A percentile compares a stretch with the other conserved stretches of the same genome.
Conservation (phyloP, 2,888 invertebrate species). For the Phragmatobia fuliginosa region DNA sequence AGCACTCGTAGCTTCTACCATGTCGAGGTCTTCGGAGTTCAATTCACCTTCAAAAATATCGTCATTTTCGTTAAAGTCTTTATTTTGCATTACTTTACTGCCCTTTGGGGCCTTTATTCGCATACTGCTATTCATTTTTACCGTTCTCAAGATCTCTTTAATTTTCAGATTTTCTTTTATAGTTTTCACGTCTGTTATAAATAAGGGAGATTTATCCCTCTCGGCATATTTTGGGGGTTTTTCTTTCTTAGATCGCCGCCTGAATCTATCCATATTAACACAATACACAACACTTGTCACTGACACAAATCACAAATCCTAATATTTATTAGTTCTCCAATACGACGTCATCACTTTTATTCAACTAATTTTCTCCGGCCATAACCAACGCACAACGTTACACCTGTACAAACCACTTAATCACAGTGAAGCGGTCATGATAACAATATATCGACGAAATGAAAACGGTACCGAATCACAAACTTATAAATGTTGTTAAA, state of each 20-base stretch:
- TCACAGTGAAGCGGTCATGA: conserved; percentile 68
- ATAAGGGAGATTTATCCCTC: conserved; percentile 64
- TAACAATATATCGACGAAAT: conserved; percentile 67
- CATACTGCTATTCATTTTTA: conserved; percentile 81
- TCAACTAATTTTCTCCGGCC: conserved; percentile 60
- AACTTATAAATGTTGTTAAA: conserved; percentile 42
- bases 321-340: conserved; percentile 40
- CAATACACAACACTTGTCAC: conserved; percentile 29
- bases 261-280: conserved; percentile 70
- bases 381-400: conserved; percentile 59
- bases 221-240: conserved; percentile 63
- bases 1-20: conserved; percentile 59
- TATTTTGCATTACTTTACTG: conserved; percentile 74
- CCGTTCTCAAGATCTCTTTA: conserved; percentile 77
- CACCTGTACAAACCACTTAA: conserved; percentile 78
- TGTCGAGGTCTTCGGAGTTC: conserved; percentile 34
- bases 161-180: conserved; percentile 80
- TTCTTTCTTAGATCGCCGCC: conserved; percentile 73
- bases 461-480: conserved; percentile 51
- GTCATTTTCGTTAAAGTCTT: conserved; percentile 71
- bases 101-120: conserved; percentile 74
- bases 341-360: conserved; percentile 46
- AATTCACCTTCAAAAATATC: conserved; percentile 60
- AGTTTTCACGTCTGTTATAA: conserved; percentile 71
- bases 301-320: conserved; percentile 22